These are phyloP conservation scores for Aspidoscelis tigris DNA, from an alignment of 2,113 vertebrate genomes.

Conservation along the genomic window DNA sequence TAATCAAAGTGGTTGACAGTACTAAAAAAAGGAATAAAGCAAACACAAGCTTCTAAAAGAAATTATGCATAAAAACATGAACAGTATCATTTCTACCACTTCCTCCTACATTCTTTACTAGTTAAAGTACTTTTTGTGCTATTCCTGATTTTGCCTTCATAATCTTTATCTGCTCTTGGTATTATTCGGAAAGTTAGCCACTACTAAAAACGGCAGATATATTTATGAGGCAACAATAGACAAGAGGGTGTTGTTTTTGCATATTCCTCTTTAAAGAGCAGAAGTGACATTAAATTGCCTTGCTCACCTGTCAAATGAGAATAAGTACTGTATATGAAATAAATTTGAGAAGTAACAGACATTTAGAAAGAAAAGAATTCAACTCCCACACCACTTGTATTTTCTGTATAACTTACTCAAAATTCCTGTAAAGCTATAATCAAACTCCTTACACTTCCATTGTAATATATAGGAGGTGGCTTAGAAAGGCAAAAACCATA, in stretches of 20 bases:
- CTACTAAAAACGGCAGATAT: background rate
- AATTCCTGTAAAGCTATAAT: conserved; percentile 6
- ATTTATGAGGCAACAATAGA: background rate
- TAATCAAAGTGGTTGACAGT: too few species aligned
- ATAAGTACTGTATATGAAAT: background rate
- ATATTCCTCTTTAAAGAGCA: background rate
- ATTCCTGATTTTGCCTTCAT: background rate
- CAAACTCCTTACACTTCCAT: background rate
- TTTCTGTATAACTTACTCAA: background rate
- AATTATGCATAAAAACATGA: too few species aligned
- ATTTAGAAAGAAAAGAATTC: background rate
- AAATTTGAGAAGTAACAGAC: background rate
- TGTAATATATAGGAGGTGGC: background rate
- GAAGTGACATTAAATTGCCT: background rate
- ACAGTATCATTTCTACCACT: background rate
- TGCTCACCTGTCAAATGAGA: background rate
- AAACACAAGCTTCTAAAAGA: too few species aligned
- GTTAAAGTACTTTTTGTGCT: background rate
- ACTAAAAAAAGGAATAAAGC: too few species aligned
- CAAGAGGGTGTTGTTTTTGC: conserved; percentile 2
- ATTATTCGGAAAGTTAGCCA: background rate
- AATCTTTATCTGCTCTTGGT: background rate
- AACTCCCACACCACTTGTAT: background rate
- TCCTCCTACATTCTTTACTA: background rate
- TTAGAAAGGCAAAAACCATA: background rate